Evolutionary conservation across 30 jellyfish, hydroid and myxozoan genomes (phyloP).

Genomic region (Mastigias papua): DNA sequence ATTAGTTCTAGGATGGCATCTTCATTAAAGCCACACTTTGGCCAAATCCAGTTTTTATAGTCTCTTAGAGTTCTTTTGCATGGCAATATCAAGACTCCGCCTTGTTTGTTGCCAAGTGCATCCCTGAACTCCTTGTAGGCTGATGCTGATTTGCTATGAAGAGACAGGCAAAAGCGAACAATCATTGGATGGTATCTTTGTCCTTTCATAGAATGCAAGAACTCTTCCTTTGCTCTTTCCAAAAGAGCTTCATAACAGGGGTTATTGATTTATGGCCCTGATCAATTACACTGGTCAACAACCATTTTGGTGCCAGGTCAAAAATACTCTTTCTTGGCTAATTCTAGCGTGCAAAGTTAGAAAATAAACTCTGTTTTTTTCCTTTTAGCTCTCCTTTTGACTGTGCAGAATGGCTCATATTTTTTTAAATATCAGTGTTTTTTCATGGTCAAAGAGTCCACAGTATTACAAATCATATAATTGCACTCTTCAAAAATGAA

Average conservation of each 20-base stretch:
- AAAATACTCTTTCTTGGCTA: conserved; percentile 2
- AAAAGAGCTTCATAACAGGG: conserved; percentile 80
- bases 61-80: conserved; percentile 79
- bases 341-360: conserved; percentile 2
- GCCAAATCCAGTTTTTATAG: conserved; percentile 58
- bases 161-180: conserved; percentile 71
- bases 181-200: conserved; percentile 83
- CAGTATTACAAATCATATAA: no score
- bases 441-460: background rate
- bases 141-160: conserved; percentile 74
- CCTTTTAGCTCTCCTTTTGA: background rate
- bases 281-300: no score
- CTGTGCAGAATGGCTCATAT: background rate
- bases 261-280: conserved; percentile 35
- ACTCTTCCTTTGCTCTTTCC: conserved; percentile 78
- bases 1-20: conserved; percentile 26
- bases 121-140: conserved; percentile 75
- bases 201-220: conserved; percentile 57
- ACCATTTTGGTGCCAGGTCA: no score
- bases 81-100: conserved; percentile 68
- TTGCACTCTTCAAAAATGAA: no score
- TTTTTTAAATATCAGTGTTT: background rate
- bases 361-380: background rate
- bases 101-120: no score
- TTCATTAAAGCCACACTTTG: conserved; percentile 59